Evolutionary conservation across 2,113 vertebrate species (phyloP), one percentile per base, ranked within the genome.

Genomic region (Xerus inauris): DNA sequence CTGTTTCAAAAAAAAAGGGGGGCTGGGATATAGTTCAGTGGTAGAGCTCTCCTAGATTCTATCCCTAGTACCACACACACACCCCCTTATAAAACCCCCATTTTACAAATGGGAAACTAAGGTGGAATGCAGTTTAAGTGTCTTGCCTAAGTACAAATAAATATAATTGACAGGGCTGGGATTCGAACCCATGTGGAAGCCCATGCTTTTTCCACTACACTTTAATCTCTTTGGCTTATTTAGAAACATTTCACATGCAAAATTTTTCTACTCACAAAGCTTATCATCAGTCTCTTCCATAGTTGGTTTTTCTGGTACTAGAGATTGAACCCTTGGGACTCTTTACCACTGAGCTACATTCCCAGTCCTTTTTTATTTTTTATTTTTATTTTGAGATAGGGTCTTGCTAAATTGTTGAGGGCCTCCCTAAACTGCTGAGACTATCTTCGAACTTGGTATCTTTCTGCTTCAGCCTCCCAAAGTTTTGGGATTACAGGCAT

Each of bases 121-220:
- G 42, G 77, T 96, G 32, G 45, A 86, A 79, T 93, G 40, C 67
- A 83, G 26, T 88, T 93, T 96, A 75, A 88, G 42, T 81, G 80
- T 88, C 38, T 95, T 96, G 14, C 69, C 69, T 38, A 85, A 65
- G 38, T 95, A 73, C n/a, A 75, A 16, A 38, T 54, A 92, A 28
- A 62, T 93, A 87, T 91, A 93, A 94, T 26, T 84, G 16, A 45
- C 35, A 45, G 40, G 59, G 24, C 62, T 96, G 42, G 62, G 17
- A 76, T 96, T 93, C 82, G 72, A 97, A 97, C 57, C 47, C 19
- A 83, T 47, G 42, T 65, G 42, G 64, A 96, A 96, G 81, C 77
- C 77, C 77, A 88, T 93, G 81, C 35, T 88, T 73, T 95, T 94
- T 86, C 35, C 12, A 83, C 22, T 85, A 81, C 20, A 71, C 26